phyloP scores from a whole-genome alignment of 2,888 invertebrate genomes.

The Lasioglossum lativentre region DNA sequence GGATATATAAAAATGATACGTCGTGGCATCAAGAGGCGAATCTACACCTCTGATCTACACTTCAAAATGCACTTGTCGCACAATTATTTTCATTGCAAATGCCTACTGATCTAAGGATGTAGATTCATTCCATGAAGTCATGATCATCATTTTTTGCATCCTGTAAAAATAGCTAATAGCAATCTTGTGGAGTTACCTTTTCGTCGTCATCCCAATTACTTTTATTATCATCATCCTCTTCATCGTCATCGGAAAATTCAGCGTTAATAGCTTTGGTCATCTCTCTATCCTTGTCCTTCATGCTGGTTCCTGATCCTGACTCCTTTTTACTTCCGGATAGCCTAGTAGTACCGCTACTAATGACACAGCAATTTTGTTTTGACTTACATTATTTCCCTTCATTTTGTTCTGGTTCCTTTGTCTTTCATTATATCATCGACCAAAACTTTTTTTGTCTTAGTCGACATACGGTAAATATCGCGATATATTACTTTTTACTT shows the following conservation, averaged over 20 bases:
- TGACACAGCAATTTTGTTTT: conserved; percentile 83
- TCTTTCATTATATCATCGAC: conserved; percentile 75
- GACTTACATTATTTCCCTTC: conserved; percentile 80
- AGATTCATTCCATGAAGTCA: background rate
- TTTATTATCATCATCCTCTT: conserved; percentile 81
- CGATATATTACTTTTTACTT: conserved; percentile 67
- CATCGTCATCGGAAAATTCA: conserved; percentile 82
- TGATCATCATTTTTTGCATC: background rate
- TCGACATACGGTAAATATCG: conserved; percentile 75
- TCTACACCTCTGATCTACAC: background rate
- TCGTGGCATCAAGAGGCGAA: background rate
- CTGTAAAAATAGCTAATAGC: conserved; percentile 13
- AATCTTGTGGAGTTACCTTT: conserved; percentile 76
- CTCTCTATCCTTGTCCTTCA: conserved; percentile 84
- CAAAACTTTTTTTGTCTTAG: conserved; percentile 73
- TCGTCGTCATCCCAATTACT: conserved; percentile 82
- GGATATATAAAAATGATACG: conserved; percentile 11
- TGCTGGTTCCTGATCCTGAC: conserved; percentile 79
- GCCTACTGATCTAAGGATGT: background rate
- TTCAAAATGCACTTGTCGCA: background rate
- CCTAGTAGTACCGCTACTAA: conserved; percentile 83
- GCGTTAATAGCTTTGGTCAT: conserved; percentile 83
- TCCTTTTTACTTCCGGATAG: conserved; percentile 84
- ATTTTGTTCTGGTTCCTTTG: conserved; percentile 73
- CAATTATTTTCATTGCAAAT: background rate